Evolutionary conservation across 1,140 invertebrate species (phyloP), one percentile per base, ranked within the genome.

Genomic region (Drosophila littoralis): DNA sequence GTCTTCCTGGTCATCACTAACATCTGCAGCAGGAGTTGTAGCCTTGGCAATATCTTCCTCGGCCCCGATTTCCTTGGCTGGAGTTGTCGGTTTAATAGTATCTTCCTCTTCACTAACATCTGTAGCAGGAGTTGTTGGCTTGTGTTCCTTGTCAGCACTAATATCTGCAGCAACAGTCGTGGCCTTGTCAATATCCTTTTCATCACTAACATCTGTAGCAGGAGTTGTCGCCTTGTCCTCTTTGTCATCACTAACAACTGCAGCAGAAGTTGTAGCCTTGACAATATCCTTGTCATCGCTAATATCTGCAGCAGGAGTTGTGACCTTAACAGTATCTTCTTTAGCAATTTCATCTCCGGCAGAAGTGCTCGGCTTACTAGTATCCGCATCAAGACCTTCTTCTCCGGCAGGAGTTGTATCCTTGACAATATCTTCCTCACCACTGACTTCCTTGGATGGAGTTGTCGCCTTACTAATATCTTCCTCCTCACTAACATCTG

Each of bases 361-460:
- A 15, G 42, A 33, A 7, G 43, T 42, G 9, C 43, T 48, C 8
- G 63, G 28, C 48, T 69, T 69, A 28, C n/a, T 50, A 33, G 43
- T 55, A 7, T 60, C 48, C 7, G 60, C 17, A n/a, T 61, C 52
- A 33, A 9, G 6, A 13, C 5, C 35, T 7, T 50, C 63, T 46
- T 36, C 15, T 17, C 36, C 59, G 12, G 61, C 28, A 13, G 61
- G 22, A 35, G 50, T 42, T 13, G 65, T 55, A 9, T 32, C n/a
- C 15, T 51, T 65, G n/a, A 45, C 32, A 7, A 38, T 48, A 12
- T 58, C 52, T 12, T 63, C 61, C 4, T 71, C 45, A 7, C 2
- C 55, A 9, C 32, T 54, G 32, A 17, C 55, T 22, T 60, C 63
- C 38, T 59, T 59, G 6, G 70, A 13, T 9, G 70, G 64, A 32